Base-by-base conservation (phyloP, 2,888 invertebrate genomes). In the Chrysina gloriosa region DNA sequence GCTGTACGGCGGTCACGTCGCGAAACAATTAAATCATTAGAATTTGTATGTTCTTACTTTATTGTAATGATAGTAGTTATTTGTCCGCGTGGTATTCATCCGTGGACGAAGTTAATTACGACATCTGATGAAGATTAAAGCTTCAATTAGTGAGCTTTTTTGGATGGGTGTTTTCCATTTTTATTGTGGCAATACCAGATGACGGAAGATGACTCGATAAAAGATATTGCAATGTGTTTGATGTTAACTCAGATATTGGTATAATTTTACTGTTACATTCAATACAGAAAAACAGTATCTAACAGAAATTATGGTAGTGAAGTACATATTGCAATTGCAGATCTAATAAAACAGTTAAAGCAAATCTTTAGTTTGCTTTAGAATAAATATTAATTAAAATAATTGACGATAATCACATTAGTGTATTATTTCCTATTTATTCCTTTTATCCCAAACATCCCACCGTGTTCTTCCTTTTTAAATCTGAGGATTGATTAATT, bases 21-120 rank as follows among this genome's bases (percentile, higher is more conserved):
- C 65, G 67, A 73, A 73, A 73, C 73, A 73, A 75, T 75, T 73
- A 75, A 71, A 71, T 69, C 66, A 68, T 71, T 72, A 69, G 68
- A 69, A 70, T 48, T 68, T 72, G 50, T 64, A 36, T 16, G 23
- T 61, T 50, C 36, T 36, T 34, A 23, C 34, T 19, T 11, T 14
- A 48, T 54, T 45, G 11, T 9, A 11, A 48, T n/a, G 23, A 39
- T 14, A 11, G 47, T 9, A 23, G 47, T 21, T 23, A 9, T 39
- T 39, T 39, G 39, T 39, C 14, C 14, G 39, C 39, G 39, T 39
- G 14, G 11, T n/a, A n/a, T n/a, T n/a, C n/a, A n/a, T n/a, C n/a
- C n/a, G n/a, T n/a, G n/a, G n/a, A n/a, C n/a, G n/a, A n/a, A n/a
- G n/a, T n/a, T n/a, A n/a, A n/a, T n/a, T n/a, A n/a, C n/a, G n/a